phyloP scores from a whole-genome alignment of 2,888 invertebrate species.

The Adelognathus sp. region DNA sequence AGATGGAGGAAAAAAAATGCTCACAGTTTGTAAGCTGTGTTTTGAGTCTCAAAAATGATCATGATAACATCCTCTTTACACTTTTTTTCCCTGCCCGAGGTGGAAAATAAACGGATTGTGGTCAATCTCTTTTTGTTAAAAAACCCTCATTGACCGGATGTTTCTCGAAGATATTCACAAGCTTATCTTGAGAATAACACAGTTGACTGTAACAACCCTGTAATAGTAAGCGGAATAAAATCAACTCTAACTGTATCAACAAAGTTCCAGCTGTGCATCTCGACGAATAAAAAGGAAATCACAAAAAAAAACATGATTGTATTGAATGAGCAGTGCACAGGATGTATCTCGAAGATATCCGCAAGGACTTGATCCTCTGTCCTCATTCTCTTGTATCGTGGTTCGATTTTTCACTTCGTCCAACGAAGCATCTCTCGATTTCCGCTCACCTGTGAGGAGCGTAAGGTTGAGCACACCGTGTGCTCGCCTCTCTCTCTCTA shows the following conservation, averaged over 20 bases:
- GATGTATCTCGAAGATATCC: neutral
- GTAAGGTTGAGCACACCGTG: slow-evolving; percentile 73
- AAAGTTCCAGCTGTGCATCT: neutral
- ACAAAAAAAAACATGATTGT: neutral
- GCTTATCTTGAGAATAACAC: neutral
- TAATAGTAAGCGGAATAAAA: neutral
- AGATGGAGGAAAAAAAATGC: no score
- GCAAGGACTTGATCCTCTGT: neutral
- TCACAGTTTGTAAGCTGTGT: no score
- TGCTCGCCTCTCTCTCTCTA: slow-evolving; percentile 42
- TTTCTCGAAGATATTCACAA: slow-evolving; percentile 6
- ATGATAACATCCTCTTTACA: no score
- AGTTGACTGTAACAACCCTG: neutral
- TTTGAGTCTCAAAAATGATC: no score
- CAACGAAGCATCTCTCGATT: slow-evolving; percentile 53
- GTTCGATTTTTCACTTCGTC: neutral
- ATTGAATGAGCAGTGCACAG: neutral
- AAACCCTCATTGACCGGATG: no score
- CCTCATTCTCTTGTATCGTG: neutral
- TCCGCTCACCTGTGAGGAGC: slow-evolving; percentile 70
- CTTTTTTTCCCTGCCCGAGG: no score
- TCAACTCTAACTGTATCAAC: neutral
- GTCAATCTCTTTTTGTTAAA: no score
- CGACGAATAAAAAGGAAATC: neutral
- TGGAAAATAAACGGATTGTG: no score